Percentiles rank a stretch among this genome's conserved stretches.
phyloP scores from a whole-genome alignment of 2,797 vertebrate species.

The Naso thynnoides region DNA sequence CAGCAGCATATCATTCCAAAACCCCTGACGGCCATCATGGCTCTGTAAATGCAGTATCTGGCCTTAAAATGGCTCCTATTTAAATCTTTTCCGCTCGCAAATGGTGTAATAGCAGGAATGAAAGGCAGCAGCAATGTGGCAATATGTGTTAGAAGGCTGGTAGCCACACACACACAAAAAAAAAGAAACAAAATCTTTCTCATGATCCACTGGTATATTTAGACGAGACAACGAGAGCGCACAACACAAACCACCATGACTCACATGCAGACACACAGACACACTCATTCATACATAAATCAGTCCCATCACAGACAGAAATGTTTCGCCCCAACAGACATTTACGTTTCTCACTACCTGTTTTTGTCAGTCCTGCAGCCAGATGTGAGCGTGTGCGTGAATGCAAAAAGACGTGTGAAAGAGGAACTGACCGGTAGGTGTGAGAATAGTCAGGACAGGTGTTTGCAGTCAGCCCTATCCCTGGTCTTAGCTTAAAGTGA shows the following conservation, averaged over 20 bases:
- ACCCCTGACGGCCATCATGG: conserved; percentile 47
- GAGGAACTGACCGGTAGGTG: conserved; percentile 55
- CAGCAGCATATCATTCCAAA: conserved; percentile 30
- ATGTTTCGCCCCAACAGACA: conserved; percentile 60
- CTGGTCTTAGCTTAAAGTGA: background rate
- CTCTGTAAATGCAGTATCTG: conserved; percentile 44
- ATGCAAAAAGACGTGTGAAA: conserved; percentile 35
- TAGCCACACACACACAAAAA: conserved; percentile 34
- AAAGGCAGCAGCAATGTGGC: conserved; percentile 45
- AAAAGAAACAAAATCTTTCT: conserved; percentile 64
- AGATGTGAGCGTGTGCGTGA: conserved; percentile 33
- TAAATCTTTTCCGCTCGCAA: conserved; percentile 41
- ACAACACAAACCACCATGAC: conserved; percentile 62
- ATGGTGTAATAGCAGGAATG: conserved; percentile 54
- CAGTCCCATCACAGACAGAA: conserved; percentile 41
- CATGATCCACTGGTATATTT: conserved; percentile 74
- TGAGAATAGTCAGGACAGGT: conserved; percentile 41
- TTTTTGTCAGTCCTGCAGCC: conserved; percentile 64
- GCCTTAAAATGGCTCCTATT: conserved; percentile 66
- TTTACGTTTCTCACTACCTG: conserved; percentile 77
- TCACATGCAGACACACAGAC: conserved; percentile 49
- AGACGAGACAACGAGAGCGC: conserved; percentile 65
- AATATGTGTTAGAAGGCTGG: conserved; percentile 64
- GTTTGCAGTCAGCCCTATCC: conserved; percentile 38
- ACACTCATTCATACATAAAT: conserved; percentile 52